Conservation (phyloP, 2,113 vertebrate species). For the Psilopogon haemacephalus region DNA sequence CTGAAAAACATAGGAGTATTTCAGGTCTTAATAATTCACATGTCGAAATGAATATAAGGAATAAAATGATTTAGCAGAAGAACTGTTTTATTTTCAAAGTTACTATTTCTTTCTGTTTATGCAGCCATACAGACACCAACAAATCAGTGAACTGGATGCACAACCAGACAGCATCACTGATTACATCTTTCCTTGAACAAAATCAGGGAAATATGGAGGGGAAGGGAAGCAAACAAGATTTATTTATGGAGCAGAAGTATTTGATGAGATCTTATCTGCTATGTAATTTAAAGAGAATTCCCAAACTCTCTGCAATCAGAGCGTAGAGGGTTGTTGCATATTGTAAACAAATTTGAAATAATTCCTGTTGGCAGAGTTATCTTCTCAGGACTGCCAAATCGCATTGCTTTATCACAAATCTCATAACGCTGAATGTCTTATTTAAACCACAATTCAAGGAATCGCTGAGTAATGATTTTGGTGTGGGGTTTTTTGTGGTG, state of each 20-base stretch:
- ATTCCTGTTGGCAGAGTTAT: background rate
- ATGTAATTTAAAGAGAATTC: background rate
- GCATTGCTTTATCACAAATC: constrained; percentile 1
- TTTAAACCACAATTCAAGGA: constrained; percentile 4
- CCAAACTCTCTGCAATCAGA: background rate
- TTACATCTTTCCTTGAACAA: constrained; percentile 21
- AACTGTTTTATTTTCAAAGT: constrained; percentile 17
- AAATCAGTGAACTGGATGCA: constrained; percentile 57
- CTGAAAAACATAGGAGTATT: background rate
- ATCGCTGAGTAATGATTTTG: background rate
- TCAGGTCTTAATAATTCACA: constrained; percentile 38
- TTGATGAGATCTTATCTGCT: constrained; percentile 36
- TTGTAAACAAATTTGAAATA: constrained; percentile 16
- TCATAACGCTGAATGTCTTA: background rate
- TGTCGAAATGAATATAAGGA: constrained; percentile 20
- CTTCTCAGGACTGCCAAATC: background rate
- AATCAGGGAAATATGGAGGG: background rate
- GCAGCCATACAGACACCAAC: background rate
- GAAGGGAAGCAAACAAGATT: background rate
- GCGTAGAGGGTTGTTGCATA: background rate
- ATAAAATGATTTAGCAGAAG: background rate
- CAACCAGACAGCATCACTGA: background rate
- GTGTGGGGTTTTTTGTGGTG: no score
- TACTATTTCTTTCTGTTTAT: constrained; percentile 23
- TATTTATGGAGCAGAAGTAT: constrained; percentile 7